Evolutionary conservation across 2,113 vertebrate genomes (phyloP), one percentile per base, ranked within the genome.

Genomic region (Aspiorhynchus laticeps): DNA sequence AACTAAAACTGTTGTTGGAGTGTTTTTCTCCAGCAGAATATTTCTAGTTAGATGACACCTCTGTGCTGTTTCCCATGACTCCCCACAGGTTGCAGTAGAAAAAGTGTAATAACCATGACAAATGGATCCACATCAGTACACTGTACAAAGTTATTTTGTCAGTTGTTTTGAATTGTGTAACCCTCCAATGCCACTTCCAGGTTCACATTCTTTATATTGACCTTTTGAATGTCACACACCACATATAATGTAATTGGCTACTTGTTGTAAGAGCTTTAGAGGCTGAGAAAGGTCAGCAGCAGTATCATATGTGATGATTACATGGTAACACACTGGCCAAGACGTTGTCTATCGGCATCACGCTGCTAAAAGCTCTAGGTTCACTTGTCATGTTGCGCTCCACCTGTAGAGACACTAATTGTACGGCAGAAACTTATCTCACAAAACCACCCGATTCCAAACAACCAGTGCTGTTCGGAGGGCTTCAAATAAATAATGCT

Each of bases 241-340:
- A 84, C 46, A 74, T 53, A 38, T 59, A 83, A 71, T 51, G 43
- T 71, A 84, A 84, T 84, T 84, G 82, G 82, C 67, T 59, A 8
- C 67, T 33, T 74, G 46, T 83, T 83, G 41, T n/a, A 36, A 17
- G 21, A 84, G 33, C 48, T 73, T 74, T 74, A 24, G 41, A 71
- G 41, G 33, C 65, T 7, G 46, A 1, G 46, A 87, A 87, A 87
- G 79, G 80, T 87, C 86, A 76, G 38, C 38, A 43, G 43, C 38
- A 15, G 56, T 75, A 65, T 87, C 80, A 87, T 43, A 83, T 82
- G 53, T 46, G 80, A 87, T 76, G 53, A 87, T 75, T 63, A 83
- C 79, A 65, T 17, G 48, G 33, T 41, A 31, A 21, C 56, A 76
- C 31, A 2, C 56, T 14, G 41, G 48, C 61, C 12, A 17, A 53